These are phyloP conservation scores for Synchiropus splendidus DNA, from an alignment of 2,113 vertebrate genomes.

Conservation along the genomic window DNA sequence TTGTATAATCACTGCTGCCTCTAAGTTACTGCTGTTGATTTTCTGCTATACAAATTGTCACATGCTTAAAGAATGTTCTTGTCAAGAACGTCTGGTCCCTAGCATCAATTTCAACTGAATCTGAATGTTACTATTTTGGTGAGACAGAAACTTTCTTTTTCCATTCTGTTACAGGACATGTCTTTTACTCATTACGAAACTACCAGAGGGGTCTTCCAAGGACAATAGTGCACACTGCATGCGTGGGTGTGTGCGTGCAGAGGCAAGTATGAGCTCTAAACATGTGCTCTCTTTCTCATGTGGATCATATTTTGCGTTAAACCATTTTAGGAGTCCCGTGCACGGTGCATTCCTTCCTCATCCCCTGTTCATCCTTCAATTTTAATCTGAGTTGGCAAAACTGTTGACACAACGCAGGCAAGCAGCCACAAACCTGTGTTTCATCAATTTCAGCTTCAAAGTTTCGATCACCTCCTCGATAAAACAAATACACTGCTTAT, in stretches of 20 bases:
- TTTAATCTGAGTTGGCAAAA: conserved; percentile 2
- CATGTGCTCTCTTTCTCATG: conserved; percentile 10
- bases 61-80: too few species aligned
- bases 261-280: conserved; percentile 35
- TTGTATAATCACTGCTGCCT: too few species aligned
- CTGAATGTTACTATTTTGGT: too few species aligned
- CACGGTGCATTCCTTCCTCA: conserved; percentile 24
- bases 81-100: too few species aligned
- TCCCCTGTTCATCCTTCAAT: conserved; percentile 19
- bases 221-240: conserved; percentile 12
- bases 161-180: too few species aligned
- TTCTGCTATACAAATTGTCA: too few species aligned
- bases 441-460: conserved; percentile 3
- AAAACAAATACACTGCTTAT: neutral
- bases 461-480: neutral
- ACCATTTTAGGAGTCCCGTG: conserved; percentile 4
- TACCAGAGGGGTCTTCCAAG: conserved; percentile 4
- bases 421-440: too few species aligned
- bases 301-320: conserved; percentile 3
- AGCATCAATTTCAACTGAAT: too few species aligned
- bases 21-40: too few species aligned
- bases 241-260: conserved; percentile 42
- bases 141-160: too few species aligned
- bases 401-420: too few species aligned
- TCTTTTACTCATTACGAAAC: conserved; percentile 21